Base-by-base conservation (phyloP, 2,888 invertebrate species). In the Gastracanthus pulcherrimus region DNA sequence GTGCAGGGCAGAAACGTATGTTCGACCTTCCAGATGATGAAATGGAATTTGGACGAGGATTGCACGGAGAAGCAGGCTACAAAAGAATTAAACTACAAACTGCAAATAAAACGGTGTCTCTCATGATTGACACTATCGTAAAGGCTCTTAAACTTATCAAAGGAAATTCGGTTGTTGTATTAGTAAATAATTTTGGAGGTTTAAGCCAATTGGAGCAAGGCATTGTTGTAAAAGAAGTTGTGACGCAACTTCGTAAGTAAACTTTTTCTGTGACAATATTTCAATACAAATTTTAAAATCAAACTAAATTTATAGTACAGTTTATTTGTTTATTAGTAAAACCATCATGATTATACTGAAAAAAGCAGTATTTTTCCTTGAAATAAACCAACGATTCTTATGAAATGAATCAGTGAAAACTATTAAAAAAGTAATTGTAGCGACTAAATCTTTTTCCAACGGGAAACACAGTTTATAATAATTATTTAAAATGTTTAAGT, bases 181-280 rank as follows among this genome's bases (percentile, higher is more conserved):
- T 97, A 86, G 90, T 98, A 5, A 97, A 97, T 91, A 98, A 97
- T 90, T 92, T 96, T 74, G 97, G 97, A 34, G 94, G 94, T 1
- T 93, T 96, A 0, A 95, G 96, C 0, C 94, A 95, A 82, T 89
- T 97, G 79, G 97, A 98, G 89, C 94, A 96, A 92, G 95, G 95
- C 84, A 94, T 97, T 69, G 92, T 96, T 11, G 94, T 94, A 70
- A 93, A 93, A 7, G 96, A 96, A 90, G 93, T 94, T 0, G 93
- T 95, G 34, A 90, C 91, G 16, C 95, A 95, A 88, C 92, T 96
- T 62, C 93, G 96, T 95, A 90, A 91, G 92, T 72, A 34, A n/a
- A 16, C 9, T 5, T 48, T 64, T 51, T 26, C n/a, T 45, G 5
- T 55, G 11, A 9, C 7, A 45, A 34, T 13, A n/a, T 45, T 58